A percentile compares a stretch with the other conserved stretches of the same genome.
Conservation (phyloP, 2,113 vertebrate genomes). For the Arvicanthis niloticus region DNA sequence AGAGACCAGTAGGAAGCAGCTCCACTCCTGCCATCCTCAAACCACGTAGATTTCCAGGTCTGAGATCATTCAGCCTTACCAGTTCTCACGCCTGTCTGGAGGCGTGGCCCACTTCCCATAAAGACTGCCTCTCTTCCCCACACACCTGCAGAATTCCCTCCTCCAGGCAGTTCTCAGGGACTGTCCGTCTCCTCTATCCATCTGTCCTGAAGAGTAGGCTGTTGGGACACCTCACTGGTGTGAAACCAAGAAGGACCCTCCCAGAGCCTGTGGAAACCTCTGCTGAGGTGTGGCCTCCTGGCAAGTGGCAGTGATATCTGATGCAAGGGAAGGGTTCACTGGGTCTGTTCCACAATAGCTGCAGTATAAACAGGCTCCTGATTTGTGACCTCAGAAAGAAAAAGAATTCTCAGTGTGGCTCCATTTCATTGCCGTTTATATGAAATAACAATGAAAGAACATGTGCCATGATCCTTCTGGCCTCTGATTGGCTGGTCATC, state of each 20-base stretch:
- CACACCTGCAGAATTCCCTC: neutral
- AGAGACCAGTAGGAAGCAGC: no score
- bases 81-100: no score
- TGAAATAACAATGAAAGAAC: neutral
- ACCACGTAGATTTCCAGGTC: no score
- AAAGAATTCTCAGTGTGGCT: neutral
- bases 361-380: no score
- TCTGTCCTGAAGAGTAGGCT: neutral
- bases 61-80: no score
- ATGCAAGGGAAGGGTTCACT: neutral
- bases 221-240: neutral
- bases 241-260: neutral
- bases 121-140: neutral
- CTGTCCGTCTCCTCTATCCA: neutral
- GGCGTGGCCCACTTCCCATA: no score
- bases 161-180: neutral
- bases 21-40: no score
- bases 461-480: neutral
- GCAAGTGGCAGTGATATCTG: neutral
- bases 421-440: neutral
- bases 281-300: neutral
- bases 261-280: neutral
- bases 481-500: neutral
- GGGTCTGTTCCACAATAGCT: neutral
- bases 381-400: no score